phyloP scores from a whole-genome alignment of 2,888 invertebrate genomes.

The Hypomecis punctinalis region DNA sequence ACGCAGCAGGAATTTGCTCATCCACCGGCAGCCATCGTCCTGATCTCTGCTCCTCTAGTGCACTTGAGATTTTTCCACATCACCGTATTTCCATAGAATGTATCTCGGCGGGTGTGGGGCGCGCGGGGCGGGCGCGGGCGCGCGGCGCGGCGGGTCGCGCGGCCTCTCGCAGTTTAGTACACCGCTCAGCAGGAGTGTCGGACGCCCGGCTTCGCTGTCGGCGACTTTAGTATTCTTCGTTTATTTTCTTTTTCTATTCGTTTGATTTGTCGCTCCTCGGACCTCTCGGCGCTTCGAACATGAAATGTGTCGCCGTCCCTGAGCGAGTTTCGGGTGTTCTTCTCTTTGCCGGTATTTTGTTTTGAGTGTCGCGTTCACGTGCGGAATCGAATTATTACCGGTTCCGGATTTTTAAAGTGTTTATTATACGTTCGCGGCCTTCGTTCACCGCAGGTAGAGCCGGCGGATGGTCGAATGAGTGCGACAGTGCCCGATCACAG shows the following conservation, averaged over 20 bases:
- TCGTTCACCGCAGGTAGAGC: conserved; percentile 77
- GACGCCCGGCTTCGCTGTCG: conserved; percentile 82
- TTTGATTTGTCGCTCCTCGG: conserved; percentile 79
- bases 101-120: conserved; percentile 73
- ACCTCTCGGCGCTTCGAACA: conserved; percentile 65
- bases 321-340: conserved; percentile 67
- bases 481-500: conserved; percentile 64
- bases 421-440: conserved; percentile 78
- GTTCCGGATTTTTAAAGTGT: conserved; percentile 82
- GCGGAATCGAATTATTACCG: conserved; percentile 79
- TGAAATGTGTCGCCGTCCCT: conserved; percentile 66
- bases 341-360: conserved; percentile 67
- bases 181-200: conserved; percentile 84
- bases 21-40: conserved; percentile 45
- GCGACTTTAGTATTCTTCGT: conserved; percentile 83
- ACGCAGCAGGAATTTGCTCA: conserved; percentile 51
- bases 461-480: conserved; percentile 70
- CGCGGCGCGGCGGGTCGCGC: conserved; percentile 75
- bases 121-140: conserved; percentile 62
- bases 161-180: conserved; percentile 80
- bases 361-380: conserved; percentile 83
- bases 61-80: conserved; percentile 68
- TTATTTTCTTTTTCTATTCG: conserved; percentile 85
- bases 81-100: conserved; percentile 67
- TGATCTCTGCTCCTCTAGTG: conserved; percentile 54